Base-by-base conservation (phyloP, 2,797 vertebrate species). In the Sebastiscus albofasciatus region DNA sequence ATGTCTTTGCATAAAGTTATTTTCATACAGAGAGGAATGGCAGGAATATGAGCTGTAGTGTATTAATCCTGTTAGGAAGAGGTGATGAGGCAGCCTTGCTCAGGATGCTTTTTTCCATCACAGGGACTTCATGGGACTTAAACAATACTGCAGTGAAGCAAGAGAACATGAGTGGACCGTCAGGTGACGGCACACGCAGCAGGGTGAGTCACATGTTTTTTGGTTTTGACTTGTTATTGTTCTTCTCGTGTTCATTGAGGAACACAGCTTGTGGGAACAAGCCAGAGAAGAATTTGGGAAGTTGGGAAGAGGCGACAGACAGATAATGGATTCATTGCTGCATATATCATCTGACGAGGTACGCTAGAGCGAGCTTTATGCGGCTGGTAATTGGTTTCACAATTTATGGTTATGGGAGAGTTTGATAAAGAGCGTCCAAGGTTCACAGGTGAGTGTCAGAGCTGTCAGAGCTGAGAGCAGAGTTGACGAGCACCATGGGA, bases 121-220 rank as follows among this genome's bases (percentile, higher is more conserved):
- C 84, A 95, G 93, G 89, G 36, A 87, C 90, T 18, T 80, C 87
- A 55, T 92, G 85, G 86, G 93, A 93, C 24, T 26, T 75, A 16
- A 90, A 82, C 75, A 90, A 55, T 58, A 1, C 87, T 8, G 67
- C 68, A 13, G 75, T 58, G 62, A 88, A 77, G 62, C 74, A 81
- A 52, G 82, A 89, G 67, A 72, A 62, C 8, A 65, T 31, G 73
- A 74, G 18, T n/a, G 70, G 42, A 64, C 20, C 22, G 2, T 79
- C 88, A 84, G 79, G 75, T 87, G 92, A 86, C 79, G 60, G 67
- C 68, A 60, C 68, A 36, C 75, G 75, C 88, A 78, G 78, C 80
- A 78, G 46, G 79, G 95, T 96, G 80, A 94, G 95, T 93, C 82
- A 49, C 65, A 56, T 74, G 61, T 39, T 80, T 80, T 75, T 65